Conservation (phyloP, 1,140 invertebrate species). For the Thereuonema tuberculata region DNA sequence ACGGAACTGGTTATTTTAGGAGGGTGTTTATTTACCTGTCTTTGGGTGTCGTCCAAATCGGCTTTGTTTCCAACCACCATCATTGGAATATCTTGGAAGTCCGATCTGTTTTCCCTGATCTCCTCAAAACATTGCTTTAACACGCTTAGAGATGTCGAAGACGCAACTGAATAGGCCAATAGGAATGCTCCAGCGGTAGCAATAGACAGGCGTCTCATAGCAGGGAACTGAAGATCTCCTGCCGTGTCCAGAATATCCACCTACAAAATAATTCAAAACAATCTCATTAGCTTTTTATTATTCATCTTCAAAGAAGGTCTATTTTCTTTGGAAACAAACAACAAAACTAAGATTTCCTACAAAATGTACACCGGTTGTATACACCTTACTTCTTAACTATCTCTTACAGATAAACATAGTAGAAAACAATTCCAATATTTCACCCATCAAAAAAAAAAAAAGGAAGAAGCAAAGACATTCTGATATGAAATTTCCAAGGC, state of each 20-base stretch:
- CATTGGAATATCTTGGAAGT: conserved; percentile 67
- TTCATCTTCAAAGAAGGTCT: too few relatives aligned
- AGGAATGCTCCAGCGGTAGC: conserved; percentile 80
- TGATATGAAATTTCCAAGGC: too few relatives aligned
- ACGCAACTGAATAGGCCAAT: conserved; percentile 73
- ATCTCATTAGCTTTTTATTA: too few relatives aligned
- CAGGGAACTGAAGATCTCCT: conserved; percentile 72
- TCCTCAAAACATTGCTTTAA: conserved; percentile 70
- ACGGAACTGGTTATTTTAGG: too few relatives aligned
- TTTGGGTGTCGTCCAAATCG: conserved; percentile 47
- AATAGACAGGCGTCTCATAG: conserved; percentile 67
- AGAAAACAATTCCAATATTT: too few relatives aligned
- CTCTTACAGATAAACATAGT: too few relatives aligned
- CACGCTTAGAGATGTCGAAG: conserved; percentile 53
- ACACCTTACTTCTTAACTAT: too few relatives aligned
- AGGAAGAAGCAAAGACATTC: too few relatives aligned
- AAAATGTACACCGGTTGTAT: too few relatives aligned
- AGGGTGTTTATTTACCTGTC: conserved; percentile 53
- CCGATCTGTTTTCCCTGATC: conserved; percentile 59
- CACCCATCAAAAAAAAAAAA: too few relatives aligned
- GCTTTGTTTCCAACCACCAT: conserved; percentile 73
- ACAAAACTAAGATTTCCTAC: too few relatives aligned
- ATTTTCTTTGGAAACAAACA: too few relatives aligned
- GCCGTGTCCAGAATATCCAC: conserved; percentile 81
- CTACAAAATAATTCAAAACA: conserved; percentile 15